Conservation (phyloP, 2,797 vertebrate genomes). For the Zalophus californianus region DNA sequence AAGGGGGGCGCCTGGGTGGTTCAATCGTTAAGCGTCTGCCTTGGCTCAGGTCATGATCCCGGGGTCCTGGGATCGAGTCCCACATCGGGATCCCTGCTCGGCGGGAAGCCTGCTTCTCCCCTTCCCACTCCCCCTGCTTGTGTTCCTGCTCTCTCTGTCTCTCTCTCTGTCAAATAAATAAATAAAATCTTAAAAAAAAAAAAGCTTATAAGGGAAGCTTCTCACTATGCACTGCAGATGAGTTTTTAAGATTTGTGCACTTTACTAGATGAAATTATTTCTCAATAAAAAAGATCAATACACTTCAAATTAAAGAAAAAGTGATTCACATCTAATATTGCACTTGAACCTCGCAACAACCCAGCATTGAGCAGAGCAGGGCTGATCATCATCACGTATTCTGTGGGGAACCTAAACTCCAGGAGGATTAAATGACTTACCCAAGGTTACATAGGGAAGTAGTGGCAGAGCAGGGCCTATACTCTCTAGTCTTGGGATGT, state of each 20-base stretch:
- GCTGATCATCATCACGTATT: not conserved
- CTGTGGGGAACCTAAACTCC: not conserved
- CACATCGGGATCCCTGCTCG: too few relatives aligned
- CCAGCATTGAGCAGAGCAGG: not conserved
- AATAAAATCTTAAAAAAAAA: not conserved
- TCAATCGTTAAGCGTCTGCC: too few relatives aligned
- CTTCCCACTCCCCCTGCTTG: too few relatives aligned
- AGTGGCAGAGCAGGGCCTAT: not conserved
- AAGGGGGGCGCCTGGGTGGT: not conserved
- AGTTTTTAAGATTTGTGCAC: not conserved
- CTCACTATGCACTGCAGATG: not conserved
- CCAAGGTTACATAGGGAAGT: not conserved
- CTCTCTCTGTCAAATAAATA: too few relatives aligned
- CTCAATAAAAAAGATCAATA: not conserved
- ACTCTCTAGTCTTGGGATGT: not conserved
- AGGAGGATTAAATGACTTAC: not conserved
- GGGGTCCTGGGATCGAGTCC: too few relatives aligned
- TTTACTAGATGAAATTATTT: conserved; percentile 26
- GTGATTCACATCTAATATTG: not conserved
- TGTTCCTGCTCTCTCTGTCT: too few relatives aligned
- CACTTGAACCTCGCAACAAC: not conserved
- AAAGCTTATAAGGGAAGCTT: conserved; percentile 56
- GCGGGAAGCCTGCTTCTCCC: too few relatives aligned
- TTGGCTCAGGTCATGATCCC: too few relatives aligned
- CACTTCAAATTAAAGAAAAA: not conserved